phyloP scores from a whole-genome alignment of 2,797 vertebrate genomes.

The Sternotherus odoratus region DNA sequence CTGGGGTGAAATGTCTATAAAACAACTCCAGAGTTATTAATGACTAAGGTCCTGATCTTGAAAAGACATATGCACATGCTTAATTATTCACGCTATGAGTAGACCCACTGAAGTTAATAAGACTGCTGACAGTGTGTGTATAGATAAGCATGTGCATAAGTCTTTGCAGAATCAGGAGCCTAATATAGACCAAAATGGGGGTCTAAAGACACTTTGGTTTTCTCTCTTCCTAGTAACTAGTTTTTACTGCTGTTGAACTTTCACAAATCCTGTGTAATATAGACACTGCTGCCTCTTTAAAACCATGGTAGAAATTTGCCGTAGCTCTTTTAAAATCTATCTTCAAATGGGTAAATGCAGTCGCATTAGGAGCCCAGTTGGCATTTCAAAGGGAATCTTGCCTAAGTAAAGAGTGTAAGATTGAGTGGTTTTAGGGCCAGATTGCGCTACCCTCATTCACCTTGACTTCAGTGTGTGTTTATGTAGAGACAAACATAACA shows the following conservation, averaged over 20 bases:
- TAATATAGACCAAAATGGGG: not conserved
- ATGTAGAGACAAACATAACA: not conserved
- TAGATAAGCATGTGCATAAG: not conserved
- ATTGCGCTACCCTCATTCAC: not conserved
- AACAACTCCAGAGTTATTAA: constrained; percentile 55
- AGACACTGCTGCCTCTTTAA: not conserved
- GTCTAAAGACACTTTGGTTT: not conserved
- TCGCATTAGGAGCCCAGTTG: not conserved
- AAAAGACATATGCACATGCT: constrained; percentile 53
- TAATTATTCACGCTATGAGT: constrained; percentile 60
- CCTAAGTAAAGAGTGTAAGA: not conserved
- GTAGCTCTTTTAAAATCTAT: not conserved
- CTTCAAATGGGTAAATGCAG: not conserved
- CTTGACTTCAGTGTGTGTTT: not conserved
- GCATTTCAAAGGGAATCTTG: not conserved
- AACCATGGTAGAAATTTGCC: not conserved
- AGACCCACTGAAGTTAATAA: constrained; percentile 69
- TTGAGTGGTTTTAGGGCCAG: not conserved
- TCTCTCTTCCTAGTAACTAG: not conserved
- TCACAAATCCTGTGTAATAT: not conserved
- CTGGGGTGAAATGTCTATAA: constrained; percentile 63
- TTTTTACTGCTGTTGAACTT: not conserved
- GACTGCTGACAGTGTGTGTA: not conserved
- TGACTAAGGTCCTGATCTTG: constrained; percentile 64
- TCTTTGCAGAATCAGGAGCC: not conserved